Conservation (phyloP, 2,888 invertebrate species). For the Volucella inanis region DNA sequence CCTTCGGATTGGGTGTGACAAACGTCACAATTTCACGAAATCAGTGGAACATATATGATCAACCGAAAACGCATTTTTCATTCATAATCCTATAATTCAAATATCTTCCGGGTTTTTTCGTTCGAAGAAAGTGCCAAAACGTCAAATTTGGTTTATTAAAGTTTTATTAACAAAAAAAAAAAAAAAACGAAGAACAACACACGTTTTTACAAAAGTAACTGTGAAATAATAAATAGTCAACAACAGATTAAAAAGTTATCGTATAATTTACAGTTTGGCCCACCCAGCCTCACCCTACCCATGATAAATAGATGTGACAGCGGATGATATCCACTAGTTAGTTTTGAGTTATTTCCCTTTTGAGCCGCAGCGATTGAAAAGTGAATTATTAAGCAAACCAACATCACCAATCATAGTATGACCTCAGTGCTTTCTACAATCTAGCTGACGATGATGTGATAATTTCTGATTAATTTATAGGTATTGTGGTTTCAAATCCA, state of each 20-base stretch:
- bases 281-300: neutral
- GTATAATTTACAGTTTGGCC: slow-evolving; percentile 5
- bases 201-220: slow-evolving; percentile 15
- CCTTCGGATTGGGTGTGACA: neutral
- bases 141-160: neutral
- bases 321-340: neutral
- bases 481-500: neutral
- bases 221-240: slow-evolving; percentile 30
- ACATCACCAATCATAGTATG: slow-evolving; percentile 14
- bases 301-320: neutral
- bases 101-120: slow-evolving; percentile 17
- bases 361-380: neutral
- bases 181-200: neutral
- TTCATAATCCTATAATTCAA: neutral
- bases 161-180: neutral
- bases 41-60: neutral
- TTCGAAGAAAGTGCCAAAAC: neutral
- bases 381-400: neutral
- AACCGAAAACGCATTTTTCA: slow-evolving; percentile 23
- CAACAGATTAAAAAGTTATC: slow-evolving; percentile 10
- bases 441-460: slow-evolving; percentile 26
- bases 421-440: slow-evolving; percentile 21
- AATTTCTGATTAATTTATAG: slow-evolving; percentile 27
- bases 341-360: neutral
- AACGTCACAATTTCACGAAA: neutral